Evolutionary conservation across 2,888 invertebrate species (phyloP).

Genomic region (Crocallis elinguaria): DNA sequence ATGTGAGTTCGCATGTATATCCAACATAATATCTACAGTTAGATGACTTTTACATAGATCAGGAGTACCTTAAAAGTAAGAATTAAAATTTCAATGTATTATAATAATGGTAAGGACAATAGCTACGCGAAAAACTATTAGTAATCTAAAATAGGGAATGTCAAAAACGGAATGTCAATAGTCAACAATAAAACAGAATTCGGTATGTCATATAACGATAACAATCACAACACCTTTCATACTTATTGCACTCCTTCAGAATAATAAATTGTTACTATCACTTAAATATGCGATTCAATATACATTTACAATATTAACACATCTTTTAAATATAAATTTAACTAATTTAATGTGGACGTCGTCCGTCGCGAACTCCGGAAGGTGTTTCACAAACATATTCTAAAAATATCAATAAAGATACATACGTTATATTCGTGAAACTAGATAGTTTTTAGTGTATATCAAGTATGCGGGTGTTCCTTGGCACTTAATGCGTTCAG

Average conservation of each 20-base stretch:
- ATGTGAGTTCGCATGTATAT: slow-evolving; percentile 69
- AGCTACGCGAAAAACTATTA: slow-evolving; percentile 36
- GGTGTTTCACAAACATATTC: slow-evolving; percentile 54
- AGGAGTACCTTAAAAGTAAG: slow-evolving; percentile 33
- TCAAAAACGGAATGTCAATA: slow-evolving; percentile 66
- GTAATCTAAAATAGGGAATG: slow-evolving; percentile 41
- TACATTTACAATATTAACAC: slow-evolving; percentile 84
- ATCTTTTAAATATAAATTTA: slow-evolving; percentile 82
- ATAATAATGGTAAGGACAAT: slow-evolving; percentile 40
- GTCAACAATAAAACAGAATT: slow-evolving; percentile 70
- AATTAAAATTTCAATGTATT: slow-evolving; percentile 28
- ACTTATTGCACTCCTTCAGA: slow-evolving; percentile 83
- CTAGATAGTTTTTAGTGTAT: slow-evolving; percentile 63
- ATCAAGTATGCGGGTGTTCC: slow-evolving; percentile 40
- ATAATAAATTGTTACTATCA: slow-evolving; percentile 80
- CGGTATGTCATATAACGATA: slow-evolving; percentile 68
- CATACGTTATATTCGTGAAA: slow-evolving; percentile 44
- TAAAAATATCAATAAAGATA: slow-evolving; percentile 49
- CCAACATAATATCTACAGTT: slow-evolving; percentile 48
- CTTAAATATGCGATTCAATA: slow-evolving; percentile 73
- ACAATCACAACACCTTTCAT: slow-evolving; percentile 82
- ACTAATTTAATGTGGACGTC: slow-evolving; percentile 75
- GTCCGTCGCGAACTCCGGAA: slow-evolving; percentile 54
- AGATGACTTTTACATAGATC: slow-evolving; percentile 36
- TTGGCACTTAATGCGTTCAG: slow-evolving; percentile 9